Base-by-base conservation (phyloP, 2,888 invertebrate species). In the Erannis defoliaria region DNA sequence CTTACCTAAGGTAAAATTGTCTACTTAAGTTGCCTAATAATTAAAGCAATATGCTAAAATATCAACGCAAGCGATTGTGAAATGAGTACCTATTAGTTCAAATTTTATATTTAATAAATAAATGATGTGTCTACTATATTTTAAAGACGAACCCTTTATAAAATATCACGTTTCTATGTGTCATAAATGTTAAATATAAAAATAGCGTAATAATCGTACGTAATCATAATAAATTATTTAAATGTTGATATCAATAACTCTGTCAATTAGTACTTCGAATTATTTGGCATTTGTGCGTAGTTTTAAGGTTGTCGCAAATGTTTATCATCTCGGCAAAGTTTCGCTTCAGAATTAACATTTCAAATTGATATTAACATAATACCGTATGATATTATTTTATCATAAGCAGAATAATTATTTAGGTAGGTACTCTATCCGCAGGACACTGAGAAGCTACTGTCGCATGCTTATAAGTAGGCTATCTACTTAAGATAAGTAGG, bases 181-280 rank as follows among this genome's bases (percentile, higher is more conserved):
- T 16, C 38, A 14, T 46, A 40, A 35, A 9, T 48, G 42, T 56
- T 48, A 56, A 16, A 48, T 35, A 16, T 48, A 49, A 35, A 18
- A 49, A 40, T 53, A 62, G 62, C 29, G 35, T 70, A 72, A 71
- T 76, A 26, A 5, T 26, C 26, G 26, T 26, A 72, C 61, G 72
- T 76, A 68, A 71, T 74, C 69, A 64, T 67, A 64, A 70, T 64
- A 71, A 71, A 71, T 72, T 68, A 62, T 71, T 63, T 60, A 38
- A 57, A 66, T 58, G 54, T 63, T 62, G 50, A 57, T 68, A 67
- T 68, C 61, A 58, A 63, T 62, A 61, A 63, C 66, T 73, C 65
- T 75, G 78, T 80, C 77, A 80, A 79, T 77, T 80, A 80, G 74
- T 73, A 62, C 56, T 71, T 74, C 71, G 72, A 71, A 73, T 75